Percentiles rank a stretch among this genome's conserved stretches.
These are phyloP conservation scores for Terrapene triunguis DNA, from an alignment of 2,113 vertebrate genomes.

Conservation along the genomic window DNA sequence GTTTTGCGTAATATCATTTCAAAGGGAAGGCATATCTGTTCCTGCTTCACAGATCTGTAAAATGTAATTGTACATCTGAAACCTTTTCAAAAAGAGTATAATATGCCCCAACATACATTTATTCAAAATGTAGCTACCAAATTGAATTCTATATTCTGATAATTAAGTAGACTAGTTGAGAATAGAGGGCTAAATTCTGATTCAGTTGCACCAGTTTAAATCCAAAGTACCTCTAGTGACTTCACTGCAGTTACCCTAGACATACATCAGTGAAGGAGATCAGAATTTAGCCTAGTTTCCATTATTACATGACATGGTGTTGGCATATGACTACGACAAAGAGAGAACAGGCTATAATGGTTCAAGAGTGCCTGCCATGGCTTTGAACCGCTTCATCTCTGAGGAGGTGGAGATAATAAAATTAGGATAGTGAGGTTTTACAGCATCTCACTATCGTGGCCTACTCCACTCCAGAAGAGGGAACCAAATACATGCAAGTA, in stretches of 20 bases:
- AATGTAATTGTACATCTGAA: not conserved
- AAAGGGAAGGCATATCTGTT: not conserved
- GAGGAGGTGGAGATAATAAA: not conserved
- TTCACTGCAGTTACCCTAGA: accelerated
- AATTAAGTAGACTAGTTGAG: not conserved
- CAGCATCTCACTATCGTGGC: not conserved
- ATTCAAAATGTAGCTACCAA: slow-evolving; percentile 35
- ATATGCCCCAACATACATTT: slow-evolving; percentile 9
- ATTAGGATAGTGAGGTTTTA: not conserved
- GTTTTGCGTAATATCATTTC: not conserved
- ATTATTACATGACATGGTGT: not conserved
- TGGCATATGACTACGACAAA: not conserved
- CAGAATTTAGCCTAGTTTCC: not conserved
- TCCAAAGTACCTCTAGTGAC: not conserved
- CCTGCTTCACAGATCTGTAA: slow-evolving; percentile 25
- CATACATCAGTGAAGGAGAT: accelerated
- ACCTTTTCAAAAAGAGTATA: not conserved
- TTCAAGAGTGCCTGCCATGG: not conserved
- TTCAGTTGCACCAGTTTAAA: not conserved
- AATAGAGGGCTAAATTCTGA: not conserved
- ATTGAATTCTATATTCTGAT: slow-evolving; percentile 3
- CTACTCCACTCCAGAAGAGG: not conserved
- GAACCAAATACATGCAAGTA: not conserved
- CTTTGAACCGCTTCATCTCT: not conserved
- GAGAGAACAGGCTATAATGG: not conserved